phyloP scores from a whole-genome alignment of 1,140 invertebrate species.

The Euura lappo region DNA sequence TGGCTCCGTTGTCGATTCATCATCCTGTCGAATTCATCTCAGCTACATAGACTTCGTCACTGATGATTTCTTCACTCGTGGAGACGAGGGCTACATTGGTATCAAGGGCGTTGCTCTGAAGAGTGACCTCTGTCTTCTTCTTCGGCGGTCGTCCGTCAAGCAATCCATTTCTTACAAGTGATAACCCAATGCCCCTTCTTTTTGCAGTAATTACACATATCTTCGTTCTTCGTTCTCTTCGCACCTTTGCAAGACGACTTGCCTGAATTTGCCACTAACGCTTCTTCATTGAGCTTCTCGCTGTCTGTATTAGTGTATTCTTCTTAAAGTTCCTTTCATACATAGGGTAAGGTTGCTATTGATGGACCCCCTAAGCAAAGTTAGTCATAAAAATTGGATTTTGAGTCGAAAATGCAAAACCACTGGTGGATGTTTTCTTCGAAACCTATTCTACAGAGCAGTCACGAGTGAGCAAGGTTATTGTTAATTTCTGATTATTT shows the following conservation, averaged over 20 bases:
- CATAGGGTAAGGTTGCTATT: too few relatives aligned
- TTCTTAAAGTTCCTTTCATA: conserved; percentile 33
- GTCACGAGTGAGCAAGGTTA: too few relatives aligned
- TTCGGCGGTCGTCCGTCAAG: conserved; percentile 35
- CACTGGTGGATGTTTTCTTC: too few relatives aligned
- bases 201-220: conserved; percentile 37
- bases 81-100: conserved; percentile 28
- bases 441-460: too few relatives aligned
- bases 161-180: conserved; percentile 37
- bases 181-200: conserved; percentile 34
- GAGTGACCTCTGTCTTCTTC: conserved; percentile 19
- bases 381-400: too few relatives aligned
- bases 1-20: conserved; percentile 46
- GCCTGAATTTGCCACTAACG: conserved; percentile 25
- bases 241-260: conserved; percentile 1
- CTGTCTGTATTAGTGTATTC: conserved; percentile 1
- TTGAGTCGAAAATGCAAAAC: too few relatives aligned
- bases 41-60: conserved; percentile 22
- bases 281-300: conserved; percentile 27
- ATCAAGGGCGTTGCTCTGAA: conserved; percentile 27
- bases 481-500: too few relatives aligned
- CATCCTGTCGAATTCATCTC: conserved; percentile 31
- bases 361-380: too few relatives aligned
- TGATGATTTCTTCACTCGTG: conserved; percentile 21
- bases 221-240: conserved; percentile 19